Base-by-base conservation (phyloP, 2,113 vertebrate genomes). In the Bubo scandiacus region DNA sequence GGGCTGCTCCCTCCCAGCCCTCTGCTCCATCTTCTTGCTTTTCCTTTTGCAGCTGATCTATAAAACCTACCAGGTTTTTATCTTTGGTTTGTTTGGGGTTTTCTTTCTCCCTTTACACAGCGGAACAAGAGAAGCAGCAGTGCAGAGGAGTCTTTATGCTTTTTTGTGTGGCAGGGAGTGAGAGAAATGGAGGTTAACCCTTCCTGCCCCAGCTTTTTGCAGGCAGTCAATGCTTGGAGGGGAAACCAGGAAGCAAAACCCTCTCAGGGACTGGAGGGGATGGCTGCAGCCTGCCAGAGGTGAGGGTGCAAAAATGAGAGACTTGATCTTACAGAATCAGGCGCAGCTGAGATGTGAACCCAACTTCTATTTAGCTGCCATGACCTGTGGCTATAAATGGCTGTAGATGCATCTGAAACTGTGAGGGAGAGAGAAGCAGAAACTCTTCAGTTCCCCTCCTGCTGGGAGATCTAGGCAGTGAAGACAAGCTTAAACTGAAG, bases 51-150 rank as follows among this genome's bases (percentile, higher is more conserved):
- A 86, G 67, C 27, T 92, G 72, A 84, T 83, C 91, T 95, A 45
- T 96, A 93, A 94, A 92, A 89, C 38, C 58, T 67, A 67, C 61
- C 68, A 79, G 74, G 19, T 66, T 94, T 95, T 93, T 90, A 22
- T 88, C 52, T 90, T 71, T 88, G 87, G 23, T 40, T 77, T 91
- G 70, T 90, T 79, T 75, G 52, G 81, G 38, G 32, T 18, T 55
- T 93, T 96, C 59, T 59, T 82, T 29, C 62, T 85, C 71, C 45
- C 38, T 92, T 91, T 78, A 54, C 73, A 51, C 71, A 71, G 57
- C 1, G 12, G 75, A 95, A 81, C 40, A 92, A 93, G 87, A 59
- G 82, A 92, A 89, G 71, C 54, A 90, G 59, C 49, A 45, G 36
- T 12, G 17, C 9, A 73, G 68, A 81, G 63, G 59, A 95, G 62